Conservation (phyloP, 92 coral and sea anemone genomes). For the Chrysogorgia sp. region DNA sequence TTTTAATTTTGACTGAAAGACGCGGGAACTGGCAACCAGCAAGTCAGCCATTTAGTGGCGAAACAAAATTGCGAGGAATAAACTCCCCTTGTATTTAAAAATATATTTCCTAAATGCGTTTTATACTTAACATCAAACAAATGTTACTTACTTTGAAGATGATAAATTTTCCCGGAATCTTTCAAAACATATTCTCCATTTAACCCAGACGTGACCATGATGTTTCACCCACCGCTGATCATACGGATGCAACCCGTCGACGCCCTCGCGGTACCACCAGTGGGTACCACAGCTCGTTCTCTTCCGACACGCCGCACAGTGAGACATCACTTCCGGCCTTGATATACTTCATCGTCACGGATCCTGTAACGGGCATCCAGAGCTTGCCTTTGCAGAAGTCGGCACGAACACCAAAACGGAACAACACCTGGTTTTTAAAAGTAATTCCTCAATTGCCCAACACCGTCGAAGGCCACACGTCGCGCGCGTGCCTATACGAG, state of each 20-base stretch:
- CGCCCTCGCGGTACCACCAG: conserved; percentile 38
- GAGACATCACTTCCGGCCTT: conserved; percentile 32
- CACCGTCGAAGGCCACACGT: conserved; percentile 29
- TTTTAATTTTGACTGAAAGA: too few relatives aligned
- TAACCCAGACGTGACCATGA: conserved; percentile 26
- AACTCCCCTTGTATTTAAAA: too few relatives aligned
- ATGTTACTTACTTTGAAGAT: conserved; percentile 21
- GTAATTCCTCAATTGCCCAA: conserved; percentile 21
- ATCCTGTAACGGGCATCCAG: conserved; percentile 15
- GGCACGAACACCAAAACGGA: conserved; percentile 22
- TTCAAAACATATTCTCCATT: conserved; percentile 36
- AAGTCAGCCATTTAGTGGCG: too few relatives aligned
- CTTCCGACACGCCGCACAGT: conserved; percentile 27
- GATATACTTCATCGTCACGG: conserved; percentile 21
- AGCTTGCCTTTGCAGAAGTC: conserved; percentile 3
- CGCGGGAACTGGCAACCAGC: too few relatives aligned
- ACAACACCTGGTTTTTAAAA: neutral
- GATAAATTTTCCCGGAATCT: conserved; percentile 12
- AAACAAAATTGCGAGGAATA: too few relatives aligned
- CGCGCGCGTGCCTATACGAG: conserved; percentile 20
- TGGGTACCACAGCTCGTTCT: conserved; percentile 30
- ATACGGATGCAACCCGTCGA: conserved; percentile 40
- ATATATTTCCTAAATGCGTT: too few relatives aligned
- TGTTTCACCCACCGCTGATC: conserved; percentile 23
- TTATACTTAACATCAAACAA: neutral